A percentile compares a stretch with the other conserved stretches of the same genome.
Conservation (phyloP, 2,797 vertebrate species). For the Myotis findleyi region DNA sequence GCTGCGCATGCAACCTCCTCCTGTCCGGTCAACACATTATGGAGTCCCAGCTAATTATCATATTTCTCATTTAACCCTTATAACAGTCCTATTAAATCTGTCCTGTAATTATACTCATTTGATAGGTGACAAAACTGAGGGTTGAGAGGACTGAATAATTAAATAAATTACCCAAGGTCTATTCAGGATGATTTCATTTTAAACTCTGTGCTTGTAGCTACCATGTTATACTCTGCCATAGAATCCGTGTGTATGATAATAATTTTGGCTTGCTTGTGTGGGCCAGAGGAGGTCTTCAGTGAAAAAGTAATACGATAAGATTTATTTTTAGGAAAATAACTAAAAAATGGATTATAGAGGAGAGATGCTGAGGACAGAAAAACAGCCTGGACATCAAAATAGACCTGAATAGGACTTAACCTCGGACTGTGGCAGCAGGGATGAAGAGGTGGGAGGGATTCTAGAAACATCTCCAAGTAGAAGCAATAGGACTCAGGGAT, state of each 20-base stretch:
- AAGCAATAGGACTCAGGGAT: not conserved
- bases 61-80: not conserved
- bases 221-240: not conserved
- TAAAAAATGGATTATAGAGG: not conserved
- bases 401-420: not conserved
- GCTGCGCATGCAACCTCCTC: too few species aligned
- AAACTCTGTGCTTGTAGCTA: not conserved
- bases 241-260: not conserved
- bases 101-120: not conserved
- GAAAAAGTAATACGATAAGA: not conserved
- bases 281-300: not conserved
- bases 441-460: not conserved
- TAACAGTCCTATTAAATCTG: not conserved
- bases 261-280: not conserved
- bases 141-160: conserved; percentile 41
- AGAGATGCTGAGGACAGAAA: not conserved
- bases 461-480: not conserved
- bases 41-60: too few species aligned
- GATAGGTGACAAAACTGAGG: conserved; percentile 24
- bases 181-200: not conserved
- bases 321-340: conserved; percentile 53
- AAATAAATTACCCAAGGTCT: not conserved
- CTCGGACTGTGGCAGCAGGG: not conserved
- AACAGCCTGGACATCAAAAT: not conserved
- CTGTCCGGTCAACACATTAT: too few species aligned